Conservation (phyloP, 2,888 invertebrate species). For the Julus scandinavius region DNA sequence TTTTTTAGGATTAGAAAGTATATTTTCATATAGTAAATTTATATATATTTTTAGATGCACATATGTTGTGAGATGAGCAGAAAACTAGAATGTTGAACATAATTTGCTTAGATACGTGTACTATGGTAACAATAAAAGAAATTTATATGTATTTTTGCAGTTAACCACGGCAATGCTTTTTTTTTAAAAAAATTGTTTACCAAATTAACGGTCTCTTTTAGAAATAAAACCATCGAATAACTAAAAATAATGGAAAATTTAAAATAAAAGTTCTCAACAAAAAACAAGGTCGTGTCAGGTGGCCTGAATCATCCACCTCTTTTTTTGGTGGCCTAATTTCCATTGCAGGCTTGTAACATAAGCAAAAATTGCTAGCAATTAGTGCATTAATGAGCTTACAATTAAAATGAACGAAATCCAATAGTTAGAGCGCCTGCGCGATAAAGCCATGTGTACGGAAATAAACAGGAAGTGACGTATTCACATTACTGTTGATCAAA, state of each 20-base stretch:
- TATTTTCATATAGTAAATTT: no score
- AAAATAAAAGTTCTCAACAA: neutral
- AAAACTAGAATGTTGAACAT: neutral
- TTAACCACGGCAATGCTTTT: neutral
- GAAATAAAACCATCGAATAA: neutral
- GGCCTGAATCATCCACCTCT: constrained; percentile 26
- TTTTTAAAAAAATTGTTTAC: neutral
- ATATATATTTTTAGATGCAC: no score
- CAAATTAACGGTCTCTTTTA: neutral
- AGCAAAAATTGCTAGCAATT: constrained; percentile 10
- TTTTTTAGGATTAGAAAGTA: no score
- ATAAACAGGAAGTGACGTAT: neutral
- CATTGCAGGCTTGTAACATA: neutral
- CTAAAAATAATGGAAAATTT: neutral
- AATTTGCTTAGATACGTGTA: neutral
- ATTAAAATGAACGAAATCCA: neutral
- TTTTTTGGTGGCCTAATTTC: neutral
- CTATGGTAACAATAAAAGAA: neutral
- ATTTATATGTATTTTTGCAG: neutral
- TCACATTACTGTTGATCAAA: no score
- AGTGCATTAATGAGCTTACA: constrained; percentile 4
- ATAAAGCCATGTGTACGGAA: neutral
- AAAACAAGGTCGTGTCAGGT: constrained; percentile 30
- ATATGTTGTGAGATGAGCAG: no score
- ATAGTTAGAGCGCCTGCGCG: neutral